Evolutionary conservation across 2,888 invertebrate species (phyloP), one percentile per base, ranked within the genome.

Genomic region (Ochropacha duplaris): DNA sequence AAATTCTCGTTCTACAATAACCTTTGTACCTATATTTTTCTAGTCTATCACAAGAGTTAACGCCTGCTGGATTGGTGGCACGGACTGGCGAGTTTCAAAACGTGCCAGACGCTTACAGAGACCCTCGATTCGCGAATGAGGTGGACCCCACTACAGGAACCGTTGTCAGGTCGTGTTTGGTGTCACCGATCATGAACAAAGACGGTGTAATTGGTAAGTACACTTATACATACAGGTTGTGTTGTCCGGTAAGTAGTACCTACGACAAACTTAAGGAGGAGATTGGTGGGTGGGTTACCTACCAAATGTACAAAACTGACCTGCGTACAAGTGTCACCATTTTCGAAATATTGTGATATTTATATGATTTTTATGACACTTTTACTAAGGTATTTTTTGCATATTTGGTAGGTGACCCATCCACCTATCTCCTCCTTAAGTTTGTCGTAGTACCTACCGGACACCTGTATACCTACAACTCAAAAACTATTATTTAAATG

Each of bases 141-240:
- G 83, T 94, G 14, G 94, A 94, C 65, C 87, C 90, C 4, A 90
- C 90, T 26, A 93, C 93, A 0, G 94, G 94, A 1, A 91, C 92
- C 19, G 93, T 94, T 1, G 94, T 94, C 0, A 83, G 94, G 56
- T 91, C 94, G 0, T 90, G 94, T 34, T 71, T 95, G 4, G 94
- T 93, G 16, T 87, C 93, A 56, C 94, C 94, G 0, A 93, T 95
- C 50, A 64, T 81, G 58, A 93, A 93, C 54, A 92, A 93, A 54
- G 79, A 83, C 6, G 87, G 88, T 31, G 88, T 93, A 58, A 89
- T 94, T 65, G 94, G 94, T 92, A 68, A 70, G 54, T 26, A 1
- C 24, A 34, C 51, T n/a, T 12, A 26, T 0, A 28, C 16, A 14
- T 14, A 28, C 26, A 54, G n/a, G n/a, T n/a, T n/a, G n/a, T n/a